phyloP scores from a whole-genome alignment of 2,113 vertebrate genomes.

The Pavo muticus region DNA sequence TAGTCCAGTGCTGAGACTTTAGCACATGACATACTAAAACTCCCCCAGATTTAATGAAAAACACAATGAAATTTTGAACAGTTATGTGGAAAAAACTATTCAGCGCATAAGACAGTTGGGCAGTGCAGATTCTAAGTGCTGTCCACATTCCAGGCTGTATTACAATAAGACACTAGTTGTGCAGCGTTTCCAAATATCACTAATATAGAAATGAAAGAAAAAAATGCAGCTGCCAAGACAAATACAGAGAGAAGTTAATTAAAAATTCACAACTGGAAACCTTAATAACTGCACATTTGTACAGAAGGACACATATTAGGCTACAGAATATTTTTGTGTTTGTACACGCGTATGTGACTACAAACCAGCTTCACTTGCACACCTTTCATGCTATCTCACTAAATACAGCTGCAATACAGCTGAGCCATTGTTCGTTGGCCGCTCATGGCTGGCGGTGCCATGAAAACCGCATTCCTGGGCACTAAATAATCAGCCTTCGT shows the following conservation, averaged over 20 bases:
- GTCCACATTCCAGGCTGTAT: slow-evolving; percentile 54
- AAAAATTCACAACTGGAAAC: slow-evolving; percentile 57
- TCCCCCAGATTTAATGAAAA: slow-evolving; percentile 60
- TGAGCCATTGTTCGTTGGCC: slow-evolving; percentile 66
- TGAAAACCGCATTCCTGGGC: slow-evolving; percentile 86
- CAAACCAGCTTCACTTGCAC: slow-evolving; percentile 27
- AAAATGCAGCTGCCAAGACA: neutral
- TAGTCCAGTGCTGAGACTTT: neutral
- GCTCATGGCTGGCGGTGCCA: slow-evolving; percentile 64
- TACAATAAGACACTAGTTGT: slow-evolving; percentile 20
- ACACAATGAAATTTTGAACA: slow-evolving; percentile 52
- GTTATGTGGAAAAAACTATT: slow-evolving; percentile 29
- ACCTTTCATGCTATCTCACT: slow-evolving; percentile 62
- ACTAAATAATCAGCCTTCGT: slow-evolving; percentile 72
- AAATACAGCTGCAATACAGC: slow-evolving; percentile 68
- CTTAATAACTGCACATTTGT: neutral
- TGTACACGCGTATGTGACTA: neutral
- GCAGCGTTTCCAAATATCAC: slow-evolving; percentile 38
- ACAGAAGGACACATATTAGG: neutral
- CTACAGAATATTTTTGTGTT: neutral
- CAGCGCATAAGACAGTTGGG: slow-evolving; percentile 1
- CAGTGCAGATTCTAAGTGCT: slow-evolving; percentile 15
- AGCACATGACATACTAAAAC: slow-evolving; percentile 30
- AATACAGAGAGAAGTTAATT: slow-evolving; percentile 60
- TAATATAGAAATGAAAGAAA: neutral